A percentile compares a stretch with the other conserved stretches of the same genome.
phyloP scores from a whole-genome alignment of 2,797 vertebrate genomes.

The Enteromius trimaculatus region DNA sequence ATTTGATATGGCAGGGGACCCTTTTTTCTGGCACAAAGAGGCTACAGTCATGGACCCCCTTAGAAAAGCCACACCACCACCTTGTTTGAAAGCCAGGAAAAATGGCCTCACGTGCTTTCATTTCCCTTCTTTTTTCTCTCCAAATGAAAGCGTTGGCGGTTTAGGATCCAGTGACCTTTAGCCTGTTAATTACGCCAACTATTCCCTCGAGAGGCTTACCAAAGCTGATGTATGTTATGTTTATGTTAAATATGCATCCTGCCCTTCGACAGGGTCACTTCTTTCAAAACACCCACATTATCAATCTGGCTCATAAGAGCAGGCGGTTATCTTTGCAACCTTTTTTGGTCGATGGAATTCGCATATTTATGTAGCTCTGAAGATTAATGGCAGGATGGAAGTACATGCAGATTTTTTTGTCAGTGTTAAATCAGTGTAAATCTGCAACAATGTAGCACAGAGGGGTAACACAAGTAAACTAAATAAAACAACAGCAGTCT shows the following conservation, averaged over 20 bases:
- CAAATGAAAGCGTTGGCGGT: constrained; percentile 57
- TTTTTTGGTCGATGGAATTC: constrained; percentile 36
- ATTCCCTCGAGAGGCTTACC: constrained; percentile 55
- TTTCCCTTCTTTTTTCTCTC: constrained; percentile 43
- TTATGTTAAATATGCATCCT: constrained; percentile 55
- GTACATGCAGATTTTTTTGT: neutral
- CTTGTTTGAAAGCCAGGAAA: constrained; percentile 34
- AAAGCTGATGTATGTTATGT: constrained; percentile 52
- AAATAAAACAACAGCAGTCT: too few relatives aligned
- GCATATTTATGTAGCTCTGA: constrained; percentile 32
- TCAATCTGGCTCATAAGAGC: constrained; percentile 27
- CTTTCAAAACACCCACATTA: constrained; percentile 52
- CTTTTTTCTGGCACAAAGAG: constrained; percentile 51
- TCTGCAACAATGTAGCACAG: too few relatives aligned
- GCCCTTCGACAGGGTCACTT: constrained; percentile 37
- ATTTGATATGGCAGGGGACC: constrained; percentile 52
- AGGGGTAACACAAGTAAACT: too few relatives aligned
- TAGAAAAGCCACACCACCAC: constrained; percentile 56
- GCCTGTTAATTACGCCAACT: constrained; percentile 55
- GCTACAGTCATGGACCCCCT: constrained; percentile 55
- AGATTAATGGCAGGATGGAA: constrained; percentile 53
- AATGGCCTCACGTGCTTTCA: constrained; percentile 43
- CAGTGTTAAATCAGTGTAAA: too few relatives aligned
- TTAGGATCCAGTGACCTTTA: constrained; percentile 51
- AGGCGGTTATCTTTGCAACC: constrained; percentile 24